Percentiles rank a stretch among this genome's conserved stretches.
Evolutionary conservation across 2,888 invertebrate species (phyloP).

Genomic region (Yponomeuta sedellus): DNA sequence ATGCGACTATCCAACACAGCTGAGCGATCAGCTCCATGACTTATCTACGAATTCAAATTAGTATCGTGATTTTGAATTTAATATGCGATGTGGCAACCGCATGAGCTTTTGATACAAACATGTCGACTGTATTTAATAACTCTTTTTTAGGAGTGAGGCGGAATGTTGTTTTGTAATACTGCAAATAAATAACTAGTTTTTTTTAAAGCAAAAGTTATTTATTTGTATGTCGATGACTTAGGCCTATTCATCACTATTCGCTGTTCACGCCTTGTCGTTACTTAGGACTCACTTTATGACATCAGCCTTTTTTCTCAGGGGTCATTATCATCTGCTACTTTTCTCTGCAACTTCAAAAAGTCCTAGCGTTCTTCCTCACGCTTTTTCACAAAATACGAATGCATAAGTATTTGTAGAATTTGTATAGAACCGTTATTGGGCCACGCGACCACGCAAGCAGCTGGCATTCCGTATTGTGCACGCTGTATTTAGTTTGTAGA

Average conservation of each 20-base stretch:
- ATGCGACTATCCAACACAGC: slow-evolving; percentile 34
- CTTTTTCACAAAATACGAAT: neutral
- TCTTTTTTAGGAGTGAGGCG: neutral
- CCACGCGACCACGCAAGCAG: slow-evolving; percentile 1
- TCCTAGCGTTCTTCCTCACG: too few relatives aligned
- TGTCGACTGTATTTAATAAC: neutral
- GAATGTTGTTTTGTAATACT: neutral
- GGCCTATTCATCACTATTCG: too few relatives aligned
- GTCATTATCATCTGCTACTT: too few relatives aligned
- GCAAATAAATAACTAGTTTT: neutral
- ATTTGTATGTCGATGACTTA: too few relatives aligned
- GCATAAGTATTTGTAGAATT: neutral
- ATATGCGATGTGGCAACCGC: slow-evolving; percentile 6
- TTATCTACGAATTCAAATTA: slow-evolving; percentile 3
- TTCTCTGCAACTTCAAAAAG: too few relatives aligned
- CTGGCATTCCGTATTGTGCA: slow-evolving; percentile 14
- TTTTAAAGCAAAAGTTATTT: neutral
- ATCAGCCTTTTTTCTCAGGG: too few relatives aligned
- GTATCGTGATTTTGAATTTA: neutral
- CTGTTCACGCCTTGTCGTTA: too few relatives aligned
- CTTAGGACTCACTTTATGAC: too few relatives aligned
- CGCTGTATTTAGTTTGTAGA: slow-evolving; percentile 35
- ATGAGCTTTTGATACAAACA: neutral
- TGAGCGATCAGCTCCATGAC: slow-evolving; percentile 10
- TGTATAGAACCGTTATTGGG: neutral